phyloP scores from a whole-genome alignment of 2,888 invertebrate species.

The Drosophila gaucha region DNA sequence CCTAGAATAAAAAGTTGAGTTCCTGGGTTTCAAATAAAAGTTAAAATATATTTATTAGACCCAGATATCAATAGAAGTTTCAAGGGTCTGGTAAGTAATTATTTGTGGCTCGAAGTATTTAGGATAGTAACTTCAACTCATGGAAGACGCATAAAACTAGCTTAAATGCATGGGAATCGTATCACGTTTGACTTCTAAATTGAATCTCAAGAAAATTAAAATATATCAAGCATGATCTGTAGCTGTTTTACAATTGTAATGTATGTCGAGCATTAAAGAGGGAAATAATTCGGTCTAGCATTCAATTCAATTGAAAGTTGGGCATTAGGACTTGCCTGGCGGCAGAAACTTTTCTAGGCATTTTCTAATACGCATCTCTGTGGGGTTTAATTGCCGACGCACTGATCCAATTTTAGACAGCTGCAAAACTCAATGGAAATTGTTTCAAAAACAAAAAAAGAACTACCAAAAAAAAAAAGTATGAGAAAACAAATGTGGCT shows the following conservation, averaged over 20 bases:
- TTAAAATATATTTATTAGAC: no score
- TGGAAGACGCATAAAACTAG: no score
- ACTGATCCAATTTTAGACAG: conserved; percentile 63
- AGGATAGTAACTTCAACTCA: no score
- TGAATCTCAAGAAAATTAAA: not conserved
- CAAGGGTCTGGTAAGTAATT: no score
- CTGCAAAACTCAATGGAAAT: conserved; percentile 40
- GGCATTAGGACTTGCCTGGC: conserved; percentile 10
- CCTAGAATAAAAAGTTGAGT: no score
- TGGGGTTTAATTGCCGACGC: conserved; percentile 60
- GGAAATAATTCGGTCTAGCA: conserved; percentile 3
- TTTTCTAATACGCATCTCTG: conserved; percentile 29
- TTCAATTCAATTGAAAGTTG: conserved; percentile 33
- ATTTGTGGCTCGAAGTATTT: no score
- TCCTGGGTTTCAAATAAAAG: no score
- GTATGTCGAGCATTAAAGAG: not conserved
- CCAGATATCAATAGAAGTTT: no score
- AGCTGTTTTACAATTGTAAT: not conserved
- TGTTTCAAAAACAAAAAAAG: conserved; percentile 14
- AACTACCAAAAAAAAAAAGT: conserved; percentile 34
- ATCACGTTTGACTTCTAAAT: not conserved
- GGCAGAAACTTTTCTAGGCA: conserved; percentile 2
- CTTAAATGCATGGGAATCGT: no score
- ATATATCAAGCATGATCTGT: not conserved
- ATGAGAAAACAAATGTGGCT: conserved; percentile 41